A percentile compares a stretch with the other conserved stretches of the same genome.
These are phyloP conservation scores for Clanis bilineata DNA, from an alignment of 2,888 invertebrate species.

Conservation along the genomic window DNA sequence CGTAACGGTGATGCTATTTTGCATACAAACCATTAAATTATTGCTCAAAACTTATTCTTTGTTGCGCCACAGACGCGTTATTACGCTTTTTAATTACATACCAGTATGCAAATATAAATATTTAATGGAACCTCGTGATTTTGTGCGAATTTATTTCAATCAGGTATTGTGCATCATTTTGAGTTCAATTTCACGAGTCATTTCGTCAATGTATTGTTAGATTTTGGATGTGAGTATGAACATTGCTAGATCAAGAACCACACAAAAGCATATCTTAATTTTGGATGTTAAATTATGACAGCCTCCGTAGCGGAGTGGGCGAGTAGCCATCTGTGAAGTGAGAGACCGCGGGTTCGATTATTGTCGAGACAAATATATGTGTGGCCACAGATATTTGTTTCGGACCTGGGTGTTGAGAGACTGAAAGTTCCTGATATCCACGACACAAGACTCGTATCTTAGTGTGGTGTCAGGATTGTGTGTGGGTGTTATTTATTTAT, in stretches of 20 bases:
- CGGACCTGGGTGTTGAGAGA: too few relatives aligned
- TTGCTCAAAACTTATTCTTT: conserved; percentile 81
- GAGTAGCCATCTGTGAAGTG: too few relatives aligned
- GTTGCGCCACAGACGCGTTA: conserved; percentile 78
- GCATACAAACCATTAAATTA: conserved; percentile 82
- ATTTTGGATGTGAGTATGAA: too few relatives aligned
- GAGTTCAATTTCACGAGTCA: conserved; percentile 24
- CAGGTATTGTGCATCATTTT: conserved; percentile 58
- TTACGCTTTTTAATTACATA: conserved; percentile 79
- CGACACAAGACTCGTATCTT: too few relatives aligned
- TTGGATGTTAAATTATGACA: neutral
- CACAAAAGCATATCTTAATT: neutral
- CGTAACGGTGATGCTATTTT: conserved; percentile 79
- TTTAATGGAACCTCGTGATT: conserved; percentile 72
- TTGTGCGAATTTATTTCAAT: conserved; percentile 61
- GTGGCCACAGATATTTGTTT: too few relatives aligned
- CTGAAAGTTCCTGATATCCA: too few relatives aligned
- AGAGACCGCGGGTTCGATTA: too few relatives aligned
- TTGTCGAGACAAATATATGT: too few relatives aligned
- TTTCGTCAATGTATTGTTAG: neutral
- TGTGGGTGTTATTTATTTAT: too few relatives aligned
- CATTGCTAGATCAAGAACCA: neutral
- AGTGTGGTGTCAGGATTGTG: too few relatives aligned
- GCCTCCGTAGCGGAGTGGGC: too few relatives aligned
- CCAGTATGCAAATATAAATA: conserved; percentile 78